These are phyloP conservation scores for Patagioenas fasciata DNA, from an alignment of 2,113 vertebrate genomes.

Conservation along the genomic window DNA sequence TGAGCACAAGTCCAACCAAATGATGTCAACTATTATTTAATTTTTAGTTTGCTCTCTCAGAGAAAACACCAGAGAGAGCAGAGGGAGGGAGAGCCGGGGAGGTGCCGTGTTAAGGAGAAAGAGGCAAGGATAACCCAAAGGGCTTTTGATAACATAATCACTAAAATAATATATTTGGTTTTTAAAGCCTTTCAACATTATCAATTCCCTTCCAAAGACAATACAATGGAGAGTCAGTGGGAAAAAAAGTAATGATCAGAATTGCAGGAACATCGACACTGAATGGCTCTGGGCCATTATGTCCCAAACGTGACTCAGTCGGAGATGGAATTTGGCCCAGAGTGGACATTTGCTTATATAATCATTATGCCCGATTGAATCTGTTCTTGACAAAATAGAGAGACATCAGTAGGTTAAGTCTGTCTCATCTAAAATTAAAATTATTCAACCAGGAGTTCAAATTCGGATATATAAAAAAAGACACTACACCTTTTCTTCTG, in stretches of 20 bases:
- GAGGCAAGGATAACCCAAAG: conserved; percentile 13
- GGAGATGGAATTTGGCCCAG: not conserved
- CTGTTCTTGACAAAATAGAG: not conserved
- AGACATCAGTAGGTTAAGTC: not conserved
- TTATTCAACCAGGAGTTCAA: not conserved
- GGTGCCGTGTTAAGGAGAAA: not conserved
- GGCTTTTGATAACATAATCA: conserved; percentile 62
- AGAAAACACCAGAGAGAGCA: conserved; percentile 28
- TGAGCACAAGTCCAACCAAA: conserved; percentile 51
- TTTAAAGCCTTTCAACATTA: conserved; percentile 48
- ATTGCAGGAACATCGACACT: not conserved
- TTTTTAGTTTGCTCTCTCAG: conserved; percentile 43
- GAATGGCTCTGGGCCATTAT: not conserved
- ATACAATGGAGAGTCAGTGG: not conserved
- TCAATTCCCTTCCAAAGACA: conserved; percentile 64
- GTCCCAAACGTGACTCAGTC: not conserved
- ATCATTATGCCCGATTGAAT: not conserved
- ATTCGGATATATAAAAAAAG: not conserved
- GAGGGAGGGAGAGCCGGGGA: not conserved
- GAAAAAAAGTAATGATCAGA: not conserved
- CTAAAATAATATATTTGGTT: conserved; percentile 53
- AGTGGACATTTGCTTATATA: not conserved
- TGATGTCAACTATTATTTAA: conserved; percentile 57
- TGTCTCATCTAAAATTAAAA: not conserved
- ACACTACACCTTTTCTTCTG: not conserved